Conservation (phyloP, 2,888 invertebrate genomes). For the Campoplex capitator region DNA sequence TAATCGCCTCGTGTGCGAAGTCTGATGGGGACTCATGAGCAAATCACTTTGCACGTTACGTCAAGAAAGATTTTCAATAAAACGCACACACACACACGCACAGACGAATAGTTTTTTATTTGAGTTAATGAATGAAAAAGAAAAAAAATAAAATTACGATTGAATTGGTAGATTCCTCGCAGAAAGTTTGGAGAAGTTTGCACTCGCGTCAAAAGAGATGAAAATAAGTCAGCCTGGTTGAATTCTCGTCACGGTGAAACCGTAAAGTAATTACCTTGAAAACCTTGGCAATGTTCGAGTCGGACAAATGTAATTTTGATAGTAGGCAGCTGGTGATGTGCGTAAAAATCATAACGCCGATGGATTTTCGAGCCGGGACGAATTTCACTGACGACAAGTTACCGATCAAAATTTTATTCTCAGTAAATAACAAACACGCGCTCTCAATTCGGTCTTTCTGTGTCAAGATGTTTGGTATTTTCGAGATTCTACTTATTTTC, state of each 20-base stretch:
- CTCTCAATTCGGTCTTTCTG: slow-evolving; percentile 32
- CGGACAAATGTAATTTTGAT: slow-evolving; percentile 72
- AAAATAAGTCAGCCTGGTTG: slow-evolving; percentile 19
- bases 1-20: slow-evolving; percentile 26
- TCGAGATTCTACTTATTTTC: not conserved
- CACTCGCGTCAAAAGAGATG: slow-evolving; percentile 50
- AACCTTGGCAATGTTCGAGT: slow-evolving; percentile 31
- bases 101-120: slow-evolving; percentile 19
- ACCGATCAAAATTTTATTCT: slow-evolving; percentile 45
- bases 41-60: slow-evolving; percentile 24
- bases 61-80: slow-evolving; percentile 13
- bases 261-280: slow-evolving; percentile 68
- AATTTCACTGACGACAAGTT: slow-evolving; percentile 27
- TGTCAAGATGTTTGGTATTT: slow-evolving; percentile 17
- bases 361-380: slow-evolving; percentile 53
- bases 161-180: slow-evolving; percentile 15
- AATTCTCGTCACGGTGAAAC: slow-evolving; percentile 63
- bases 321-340: slow-evolving; percentile 67
- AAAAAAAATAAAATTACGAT: not conserved
- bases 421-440: slow-evolving; percentile 29
- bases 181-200: slow-evolving; percentile 33
- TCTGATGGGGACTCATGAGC: slow-evolving; percentile 13
- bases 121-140: slow-evolving; percentile 48
- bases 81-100: slow-evolving; percentile 11
- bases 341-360: slow-evolving; percentile 50